A percentile compares a stretch with the other conserved stretches of the same genome.
Conservation (phyloP, 2,113 vertebrate species). For the Eclectus roratus region DNA sequence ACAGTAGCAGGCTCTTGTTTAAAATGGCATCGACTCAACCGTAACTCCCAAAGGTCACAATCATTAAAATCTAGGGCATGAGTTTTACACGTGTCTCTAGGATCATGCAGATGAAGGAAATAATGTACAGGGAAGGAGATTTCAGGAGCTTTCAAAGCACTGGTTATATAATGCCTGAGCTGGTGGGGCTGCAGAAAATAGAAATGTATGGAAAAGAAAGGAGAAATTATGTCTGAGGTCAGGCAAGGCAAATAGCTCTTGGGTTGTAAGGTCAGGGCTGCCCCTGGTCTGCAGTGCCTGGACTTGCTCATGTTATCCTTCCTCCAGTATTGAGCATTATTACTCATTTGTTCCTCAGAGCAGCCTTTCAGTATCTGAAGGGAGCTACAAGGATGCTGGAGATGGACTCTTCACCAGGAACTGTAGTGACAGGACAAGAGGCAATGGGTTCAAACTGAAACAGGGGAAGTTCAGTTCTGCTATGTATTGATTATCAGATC, state of each 20-base stretch:
- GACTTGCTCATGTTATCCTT: not conserved
- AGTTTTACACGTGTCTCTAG: conserved; percentile 35
- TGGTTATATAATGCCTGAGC: conserved; percentile 31
- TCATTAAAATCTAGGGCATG: conserved; percentile 45
- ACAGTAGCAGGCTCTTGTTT: not conserved
- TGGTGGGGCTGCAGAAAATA: not conserved
- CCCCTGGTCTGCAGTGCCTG: not conserved
- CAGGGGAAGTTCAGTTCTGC: not conserved
- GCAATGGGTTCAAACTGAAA: not conserved
- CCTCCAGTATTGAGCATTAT: not conserved
- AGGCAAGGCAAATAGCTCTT: not conserved
- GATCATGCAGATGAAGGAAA: conserved; percentile 48
- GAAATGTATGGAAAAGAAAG: not conserved
- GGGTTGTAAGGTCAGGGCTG: not conserved
- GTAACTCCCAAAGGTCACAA: conserved; percentile 36
- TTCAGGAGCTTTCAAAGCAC: conserved; percentile 18
- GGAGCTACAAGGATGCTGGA: not conserved
- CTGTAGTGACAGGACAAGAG: not conserved
- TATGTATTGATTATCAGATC: not conserved
- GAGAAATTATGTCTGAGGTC: not conserved
- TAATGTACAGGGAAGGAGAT: conserved; percentile 25
- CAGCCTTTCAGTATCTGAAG: not conserved
- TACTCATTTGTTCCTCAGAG: not conserved
- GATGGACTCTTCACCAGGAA: not conserved
- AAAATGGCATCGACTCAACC: not conserved